Evolutionary conservation across 1,140 invertebrate species (phyloP).

Genomic region (Gryon sp.): DNA sequence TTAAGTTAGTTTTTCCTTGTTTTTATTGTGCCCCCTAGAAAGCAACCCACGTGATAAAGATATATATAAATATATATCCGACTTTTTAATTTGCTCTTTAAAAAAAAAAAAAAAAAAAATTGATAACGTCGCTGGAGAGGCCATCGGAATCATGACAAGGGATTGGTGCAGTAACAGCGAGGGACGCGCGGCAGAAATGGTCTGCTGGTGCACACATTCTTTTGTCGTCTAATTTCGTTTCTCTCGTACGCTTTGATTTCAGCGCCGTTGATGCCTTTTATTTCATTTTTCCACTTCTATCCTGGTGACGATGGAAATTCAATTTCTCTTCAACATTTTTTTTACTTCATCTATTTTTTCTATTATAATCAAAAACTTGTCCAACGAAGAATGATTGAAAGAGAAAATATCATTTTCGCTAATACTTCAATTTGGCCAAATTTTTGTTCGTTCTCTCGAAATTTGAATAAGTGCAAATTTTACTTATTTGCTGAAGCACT

Average conservation of each 20-base stretch:
- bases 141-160: slow-evolving; percentile 59
- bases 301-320: slow-evolving; percentile 10
- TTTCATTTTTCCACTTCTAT: slow-evolving; percentile 29
- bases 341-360: neutral
- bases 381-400: too few species aligned
- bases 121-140: slow-evolving; percentile 64
- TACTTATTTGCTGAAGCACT: too few species aligned
- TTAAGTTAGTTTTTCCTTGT: too few species aligned
- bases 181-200: neutral
- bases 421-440: too few species aligned
- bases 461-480: too few species aligned
- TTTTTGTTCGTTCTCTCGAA: too few species aligned
- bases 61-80: slow-evolving; percentile 48
- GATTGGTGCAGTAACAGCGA: neutral
- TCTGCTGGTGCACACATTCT: slow-evolving; percentile 22
- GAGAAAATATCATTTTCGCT: too few species aligned
- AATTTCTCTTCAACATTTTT: slow-evolving; percentile 5
- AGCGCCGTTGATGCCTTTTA: slow-evolving; percentile 18
- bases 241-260: slow-evolving; percentile 39
- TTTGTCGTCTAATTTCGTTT: slow-evolving; percentile 43
- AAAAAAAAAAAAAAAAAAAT: slow-evolving; percentile 73
- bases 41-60: slow-evolving; percentile 54
- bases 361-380: too few species aligned
- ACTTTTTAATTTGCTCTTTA: slow-evolving; percentile 47
- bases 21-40: too few species aligned